These are phyloP conservation scores for Megalops cyprinoides DNA, from an alignment of 2,797 vertebrate species.

Conservation along the genomic window DNA sequence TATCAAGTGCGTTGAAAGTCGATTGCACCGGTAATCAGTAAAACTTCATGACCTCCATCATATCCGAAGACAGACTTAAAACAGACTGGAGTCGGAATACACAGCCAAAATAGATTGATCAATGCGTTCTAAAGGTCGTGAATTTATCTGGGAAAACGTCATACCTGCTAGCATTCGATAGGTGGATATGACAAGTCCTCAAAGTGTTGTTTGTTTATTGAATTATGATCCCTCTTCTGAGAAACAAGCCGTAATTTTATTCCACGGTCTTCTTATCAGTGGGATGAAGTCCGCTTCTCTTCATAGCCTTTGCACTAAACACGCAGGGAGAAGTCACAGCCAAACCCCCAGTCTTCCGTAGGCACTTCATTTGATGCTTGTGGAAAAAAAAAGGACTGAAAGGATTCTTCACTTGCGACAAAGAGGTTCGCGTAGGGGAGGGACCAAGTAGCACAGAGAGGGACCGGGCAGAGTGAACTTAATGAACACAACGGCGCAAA, in stretches of 20 bases:
- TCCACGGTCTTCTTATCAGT: conserved; percentile 64
- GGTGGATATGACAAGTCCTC: conserved; percentile 66
- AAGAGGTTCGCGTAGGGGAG: conserved; percentile 72
- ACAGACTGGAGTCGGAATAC: background rate
- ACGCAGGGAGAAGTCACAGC: conserved; percentile 61
- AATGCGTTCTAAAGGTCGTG: background rate
- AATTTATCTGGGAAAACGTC: conserved; percentile 41
- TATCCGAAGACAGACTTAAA: background rate
- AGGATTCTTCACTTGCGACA: conserved; percentile 61
- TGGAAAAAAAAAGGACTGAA: conserved; percentile 58
- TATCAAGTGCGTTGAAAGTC: no score
- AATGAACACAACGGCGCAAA: conserved; percentile 41
- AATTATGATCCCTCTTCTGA: conserved; percentile 56
- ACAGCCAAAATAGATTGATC: background rate
- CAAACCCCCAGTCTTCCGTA: conserved; percentile 52
- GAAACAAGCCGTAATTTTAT: conserved; percentile 62
- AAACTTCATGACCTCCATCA: background rate
- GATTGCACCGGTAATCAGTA: background rate
- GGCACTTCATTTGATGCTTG: conserved; percentile 76
- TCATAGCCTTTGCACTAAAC: conserved; percentile 65
- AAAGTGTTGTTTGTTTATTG: conserved; percentile 59
- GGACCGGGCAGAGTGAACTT: conserved; percentile 52
- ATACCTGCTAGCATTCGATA: conserved; percentile 80
- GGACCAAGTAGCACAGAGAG: conserved; percentile 54
- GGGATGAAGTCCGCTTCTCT: conserved; percentile 58